Base-by-base conservation (phyloP, 2,797 vertebrate species). In the Diplodus sargus region DNA sequence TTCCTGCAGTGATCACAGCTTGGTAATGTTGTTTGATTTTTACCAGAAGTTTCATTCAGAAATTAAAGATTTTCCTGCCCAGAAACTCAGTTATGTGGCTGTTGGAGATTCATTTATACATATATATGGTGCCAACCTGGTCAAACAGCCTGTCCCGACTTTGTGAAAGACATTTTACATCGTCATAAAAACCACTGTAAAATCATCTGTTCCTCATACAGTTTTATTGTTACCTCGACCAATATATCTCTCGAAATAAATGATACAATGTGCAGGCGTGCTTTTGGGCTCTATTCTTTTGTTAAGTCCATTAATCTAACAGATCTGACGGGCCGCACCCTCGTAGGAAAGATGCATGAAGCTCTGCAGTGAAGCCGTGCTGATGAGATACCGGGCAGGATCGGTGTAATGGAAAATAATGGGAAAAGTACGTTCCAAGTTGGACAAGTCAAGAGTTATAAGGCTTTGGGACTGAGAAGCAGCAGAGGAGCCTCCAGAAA, bases 401-500 rank as follows among this genome's bases (percentile, higher is more conserved):
- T 52, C 28, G 2, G 34, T 56, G 63, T 52, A 62, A 69, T 79
- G 71, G 70, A 82, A 64, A 85, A 70, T 73, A 76, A 91, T 84
- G 49, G 72, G 48, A 45, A 64, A 34, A 68, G 69, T 4, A 22
- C 10, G 28, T 78, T 91, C 79, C 65, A 79, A 86, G 79, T 84
- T 79, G 74, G 78, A 85, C 10, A 42, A 47, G 52, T 47, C n/a
- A 17, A 23, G 62, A 77, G 56, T 71, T 74, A 42, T 74, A 58
- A 17, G 43, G 13, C 60, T 79, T 61, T 57, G 74, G 42, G 49
- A 61, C 20, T 56, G 62, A 74, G 58, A 66, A 54, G 16, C 23
- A 39, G 20, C 28, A 67, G 68, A 70, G 71, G 74, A 60, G 49
- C 49, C 22, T 88, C 72, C 74, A 82, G 70, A 82, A 82, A 66